Base-by-base conservation (phyloP, 2,888 invertebrate genomes). In the Taenaris catops region DNA sequence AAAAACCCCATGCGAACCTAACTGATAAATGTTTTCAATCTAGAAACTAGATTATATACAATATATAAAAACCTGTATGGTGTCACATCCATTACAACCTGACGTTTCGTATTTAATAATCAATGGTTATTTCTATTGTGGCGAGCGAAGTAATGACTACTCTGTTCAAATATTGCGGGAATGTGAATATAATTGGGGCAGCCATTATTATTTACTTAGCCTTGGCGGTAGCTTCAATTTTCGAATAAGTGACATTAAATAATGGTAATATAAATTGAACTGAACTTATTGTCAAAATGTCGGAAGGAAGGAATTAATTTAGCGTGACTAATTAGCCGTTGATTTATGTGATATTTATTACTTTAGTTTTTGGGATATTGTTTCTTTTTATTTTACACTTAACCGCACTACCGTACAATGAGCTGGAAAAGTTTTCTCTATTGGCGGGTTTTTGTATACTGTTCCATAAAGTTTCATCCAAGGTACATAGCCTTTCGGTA, bases 101-200 rank as follows among this genome's bases (percentile, higher is more conserved):
- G n/a, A n/a, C n/a, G n/a, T n/a, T n/a, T n/a, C n/a, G n/a, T n/a
- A n/a, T n/a, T n/a, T n/a, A 14, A 25, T 5, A 9, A 25, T 28
- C 34, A 21, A 25, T 19, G 27, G 26, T 14, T 36, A 27, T 41
- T 44, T 60, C 67, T 58, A 69, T 75, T 76, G 69, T 73, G 59
- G 59, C 63, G 50, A 55, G 28, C 9, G 12, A 34, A 34, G 26
- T 66, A 66, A 69, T 64, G 63, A 68, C 56, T 47, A 39, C 53
- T 53, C 49, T 62, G 58, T 62, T 65, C 63, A 57, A 65, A 64
- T 66, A 67, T 65, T 66, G 66, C 56, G 64, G 55, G 71, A 78
- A 81, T 81, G 75, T 65, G 76, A 72, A 70, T 66, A 71, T 81
- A 81, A 81, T 81, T 78, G 69, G 58, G 49, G 50, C 40, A 19